These are phyloP conservation scores for Ladona fulva DNA, from an alignment of 1,140 invertebrate genomes.

Conservation along the genomic window DNA sequence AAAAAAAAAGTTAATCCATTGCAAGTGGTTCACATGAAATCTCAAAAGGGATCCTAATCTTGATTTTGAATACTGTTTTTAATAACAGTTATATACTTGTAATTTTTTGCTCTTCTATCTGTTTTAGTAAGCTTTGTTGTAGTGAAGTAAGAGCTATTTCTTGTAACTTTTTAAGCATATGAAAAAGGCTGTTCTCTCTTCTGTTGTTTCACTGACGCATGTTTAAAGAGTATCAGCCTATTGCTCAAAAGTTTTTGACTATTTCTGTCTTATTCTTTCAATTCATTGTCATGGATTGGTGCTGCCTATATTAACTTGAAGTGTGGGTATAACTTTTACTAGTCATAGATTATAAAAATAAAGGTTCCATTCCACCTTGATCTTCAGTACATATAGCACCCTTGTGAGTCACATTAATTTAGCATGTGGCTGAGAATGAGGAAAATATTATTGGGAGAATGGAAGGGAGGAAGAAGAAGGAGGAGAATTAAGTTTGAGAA, in stretches of 20 bases:
- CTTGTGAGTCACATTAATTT: neutral
- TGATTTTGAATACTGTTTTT: no score
- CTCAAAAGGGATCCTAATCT: no score
- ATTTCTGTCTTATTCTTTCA: neutral
- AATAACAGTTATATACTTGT: no score
- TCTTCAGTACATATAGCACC: neutral
- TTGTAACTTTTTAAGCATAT: no score
- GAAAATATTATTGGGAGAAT: neutral
- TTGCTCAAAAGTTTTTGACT: neutral
- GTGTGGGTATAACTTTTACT: neutral
- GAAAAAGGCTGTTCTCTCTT: neutral
- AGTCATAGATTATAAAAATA: neutral
- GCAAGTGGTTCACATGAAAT: no score
- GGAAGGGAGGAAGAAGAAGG: constrained; percentile 11
- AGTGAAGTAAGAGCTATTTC: neutral
- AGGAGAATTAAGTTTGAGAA: constrained; percentile 1
- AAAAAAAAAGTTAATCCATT: no score
- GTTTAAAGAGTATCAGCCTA: neutral
- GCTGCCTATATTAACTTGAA: neutral
- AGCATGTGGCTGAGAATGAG: neutral
- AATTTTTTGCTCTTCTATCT: neutral
- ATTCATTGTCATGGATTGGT: neutral
- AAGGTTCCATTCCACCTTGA: neutral
- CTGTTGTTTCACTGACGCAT: neutral
- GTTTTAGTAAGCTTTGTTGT: neutral